These are phyloP conservation scores for Empidonax alnorum DNA, from an alignment of 2,113 vertebrate species.

Conservation along the genomic window DNA sequence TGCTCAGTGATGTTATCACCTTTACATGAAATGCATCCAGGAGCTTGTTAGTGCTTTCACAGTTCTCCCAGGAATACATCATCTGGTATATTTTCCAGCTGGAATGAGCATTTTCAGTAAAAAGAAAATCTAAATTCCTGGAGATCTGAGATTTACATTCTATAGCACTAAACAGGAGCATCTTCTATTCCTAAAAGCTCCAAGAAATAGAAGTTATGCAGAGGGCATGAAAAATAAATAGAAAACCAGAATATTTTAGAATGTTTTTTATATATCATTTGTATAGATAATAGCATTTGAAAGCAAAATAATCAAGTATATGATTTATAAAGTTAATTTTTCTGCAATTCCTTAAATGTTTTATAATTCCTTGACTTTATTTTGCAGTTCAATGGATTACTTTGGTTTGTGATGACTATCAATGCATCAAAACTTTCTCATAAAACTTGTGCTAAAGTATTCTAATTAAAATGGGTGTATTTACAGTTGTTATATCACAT, in stretches of 20 bases:
- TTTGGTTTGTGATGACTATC: constrained; percentile 9
- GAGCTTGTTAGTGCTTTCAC: neutral
- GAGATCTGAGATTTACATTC: neutral
- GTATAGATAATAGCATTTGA: neutral
- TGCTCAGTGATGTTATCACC: neutral
- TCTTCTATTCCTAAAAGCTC: neutral
- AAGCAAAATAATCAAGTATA: neutral
- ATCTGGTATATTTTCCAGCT: neutral
- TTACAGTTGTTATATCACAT: constrained; percentile 69
- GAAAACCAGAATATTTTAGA: neutral
- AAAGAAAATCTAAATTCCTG: constrained; percentile 18
- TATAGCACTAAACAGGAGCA: neutral
- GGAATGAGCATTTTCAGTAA: neutral
- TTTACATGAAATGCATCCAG: neutral
- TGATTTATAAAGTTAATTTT: constrained; percentile 6
- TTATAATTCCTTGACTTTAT: neutral
- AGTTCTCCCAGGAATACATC: neutral
- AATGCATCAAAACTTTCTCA: constrained; percentile 33
- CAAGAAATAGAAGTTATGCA: neutral
- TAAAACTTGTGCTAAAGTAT: constrained; percentile 45
- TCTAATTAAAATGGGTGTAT: constrained; percentile 73
- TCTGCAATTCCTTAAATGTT: neutral
- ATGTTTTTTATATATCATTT: neutral
- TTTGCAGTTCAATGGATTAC: constrained; percentile 11
- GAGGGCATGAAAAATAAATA: constrained; percentile 7